phyloP scores from a whole-genome alignment of 2,113 vertebrate species.

The Takifugu bimaculatus region DNA sequence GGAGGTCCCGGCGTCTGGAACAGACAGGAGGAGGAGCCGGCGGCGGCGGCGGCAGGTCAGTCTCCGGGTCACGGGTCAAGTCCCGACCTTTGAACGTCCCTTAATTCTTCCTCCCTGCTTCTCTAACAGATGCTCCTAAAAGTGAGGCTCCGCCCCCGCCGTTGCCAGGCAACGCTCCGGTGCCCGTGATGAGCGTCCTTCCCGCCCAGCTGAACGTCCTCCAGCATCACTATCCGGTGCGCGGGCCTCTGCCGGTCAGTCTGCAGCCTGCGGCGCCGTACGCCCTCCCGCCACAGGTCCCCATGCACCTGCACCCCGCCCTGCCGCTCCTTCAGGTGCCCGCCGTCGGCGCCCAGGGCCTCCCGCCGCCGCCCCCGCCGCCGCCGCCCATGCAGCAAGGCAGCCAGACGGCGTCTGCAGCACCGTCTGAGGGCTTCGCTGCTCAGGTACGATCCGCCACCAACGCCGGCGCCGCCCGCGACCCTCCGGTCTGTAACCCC shows the following conservation, averaged over 20 bases:
- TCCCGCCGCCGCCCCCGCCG: conserved; percentile 91
- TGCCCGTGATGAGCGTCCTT: conserved; percentile 78
- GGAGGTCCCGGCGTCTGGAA: conserved; percentile 76
- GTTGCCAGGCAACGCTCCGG: conserved; percentile 78
- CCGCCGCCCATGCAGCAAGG: conserved; percentile 92
- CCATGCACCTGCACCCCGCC: conserved; percentile 85
- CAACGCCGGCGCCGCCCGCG: not conserved
- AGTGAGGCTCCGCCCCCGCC: conserved; percentile 80
- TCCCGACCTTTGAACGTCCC: too few relatives aligned
- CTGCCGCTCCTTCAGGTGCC: conserved; percentile 87
- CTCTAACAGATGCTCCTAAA: conserved; percentile 77
- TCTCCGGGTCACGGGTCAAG: not conserved
- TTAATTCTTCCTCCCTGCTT: conserved; percentile 20
- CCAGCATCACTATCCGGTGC: conserved; percentile 72
- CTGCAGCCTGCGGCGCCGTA: conserved; percentile 81
- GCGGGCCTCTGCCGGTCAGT: conserved; percentile 76
- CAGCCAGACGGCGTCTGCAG: conserved; percentile 68
- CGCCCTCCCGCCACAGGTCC: conserved; percentile 80
- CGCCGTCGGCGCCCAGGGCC: conserved; percentile 83
- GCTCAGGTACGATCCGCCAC: conserved; percentile 76
- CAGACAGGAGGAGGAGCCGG: conserved; percentile 82
- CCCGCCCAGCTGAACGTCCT: conserved; percentile 80
- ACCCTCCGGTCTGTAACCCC: not conserved
- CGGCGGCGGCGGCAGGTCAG: conserved; percentile 50
- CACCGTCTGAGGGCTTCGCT: conserved; percentile 81